Conservation (phyloP, 2,797 vertebrate genomes). For the Ctenosaura bakeri region DNA sequence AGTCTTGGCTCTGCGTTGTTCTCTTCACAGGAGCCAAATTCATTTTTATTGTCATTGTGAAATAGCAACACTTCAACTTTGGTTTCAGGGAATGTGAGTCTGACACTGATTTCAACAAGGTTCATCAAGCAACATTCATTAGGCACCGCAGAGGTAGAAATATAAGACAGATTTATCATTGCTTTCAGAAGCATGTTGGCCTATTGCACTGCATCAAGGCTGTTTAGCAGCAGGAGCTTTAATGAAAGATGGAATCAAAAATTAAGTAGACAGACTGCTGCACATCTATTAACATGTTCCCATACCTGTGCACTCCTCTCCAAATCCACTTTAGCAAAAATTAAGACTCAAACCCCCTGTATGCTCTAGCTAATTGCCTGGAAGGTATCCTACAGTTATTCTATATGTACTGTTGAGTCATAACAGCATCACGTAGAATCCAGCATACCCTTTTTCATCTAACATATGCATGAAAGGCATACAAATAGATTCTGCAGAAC, state of each 20-base stretch:
- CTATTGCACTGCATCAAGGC: background rate
- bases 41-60: rapidly evolving
- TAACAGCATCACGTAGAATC: conserved; percentile 27
- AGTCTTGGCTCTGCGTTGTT: background rate
- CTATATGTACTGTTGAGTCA: conserved; percentile 43
- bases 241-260: background rate
- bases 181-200: conserved; percentile 11
- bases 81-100: background rate
- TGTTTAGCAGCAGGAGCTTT: conserved; percentile 44
- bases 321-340: conserved; percentile 21
- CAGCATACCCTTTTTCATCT: background rate
- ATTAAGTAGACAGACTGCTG: conserved; percentile 25
- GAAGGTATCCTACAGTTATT: conserved; percentile 57
- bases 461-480: conserved; percentile 1
- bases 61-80: rapidly evolving
- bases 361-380: conserved; percentile 47
- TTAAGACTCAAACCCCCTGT: conserved; percentile 22
- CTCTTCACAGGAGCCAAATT: background rate
- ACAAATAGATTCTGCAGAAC: background rate
- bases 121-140: conserved; percentile 22
- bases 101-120: background rate
- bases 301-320: background rate
- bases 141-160: background rate
- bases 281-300: background rate
- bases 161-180: background rate